Conservation (phyloP, 2,888 invertebrate genomes). For the Anthophora plumipes region DNA sequence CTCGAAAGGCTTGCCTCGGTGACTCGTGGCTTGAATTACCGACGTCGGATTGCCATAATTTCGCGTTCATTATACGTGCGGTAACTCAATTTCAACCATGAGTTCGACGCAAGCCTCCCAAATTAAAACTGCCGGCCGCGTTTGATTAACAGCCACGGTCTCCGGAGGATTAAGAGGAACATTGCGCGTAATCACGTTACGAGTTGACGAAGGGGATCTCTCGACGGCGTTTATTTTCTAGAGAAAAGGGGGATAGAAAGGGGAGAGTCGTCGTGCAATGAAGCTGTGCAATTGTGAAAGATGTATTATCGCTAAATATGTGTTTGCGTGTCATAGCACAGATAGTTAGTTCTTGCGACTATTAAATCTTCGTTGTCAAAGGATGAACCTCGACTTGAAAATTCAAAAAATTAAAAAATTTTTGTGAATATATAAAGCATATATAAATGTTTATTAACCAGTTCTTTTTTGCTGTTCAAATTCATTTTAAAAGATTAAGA, state of each 20-base stretch:
- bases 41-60: constrained; percentile 51
- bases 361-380: no score
- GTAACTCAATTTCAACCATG: constrained; percentile 40
- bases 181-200: constrained; percentile 60
- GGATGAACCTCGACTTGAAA: no score
- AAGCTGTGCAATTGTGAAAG: background rate
- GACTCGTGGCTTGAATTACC: constrained; percentile 12
- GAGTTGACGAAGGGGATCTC: constrained; percentile 34
- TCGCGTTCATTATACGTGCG: constrained; percentile 39
- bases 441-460: no score
- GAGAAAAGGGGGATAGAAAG: background rate
- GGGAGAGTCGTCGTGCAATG: background rate
- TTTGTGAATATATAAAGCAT: no score
- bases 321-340: no score
- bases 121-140: constrained; percentile 59
- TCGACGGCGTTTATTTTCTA: constrained; percentile 26
- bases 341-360: no score
- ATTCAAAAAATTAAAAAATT: no score
- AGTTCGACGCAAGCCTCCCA: background rate
- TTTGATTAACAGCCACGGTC: constrained; percentile 47
- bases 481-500: no score
- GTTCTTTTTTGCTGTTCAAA: no score
- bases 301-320: background rate
- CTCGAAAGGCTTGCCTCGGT: background rate
- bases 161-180: constrained; percentile 55